Evolutionary conservation across 2,797 vertebrate genomes (phyloP), one percentile per base, ranked within the genome.

Genomic region (Liparis tanakae): DNA sequence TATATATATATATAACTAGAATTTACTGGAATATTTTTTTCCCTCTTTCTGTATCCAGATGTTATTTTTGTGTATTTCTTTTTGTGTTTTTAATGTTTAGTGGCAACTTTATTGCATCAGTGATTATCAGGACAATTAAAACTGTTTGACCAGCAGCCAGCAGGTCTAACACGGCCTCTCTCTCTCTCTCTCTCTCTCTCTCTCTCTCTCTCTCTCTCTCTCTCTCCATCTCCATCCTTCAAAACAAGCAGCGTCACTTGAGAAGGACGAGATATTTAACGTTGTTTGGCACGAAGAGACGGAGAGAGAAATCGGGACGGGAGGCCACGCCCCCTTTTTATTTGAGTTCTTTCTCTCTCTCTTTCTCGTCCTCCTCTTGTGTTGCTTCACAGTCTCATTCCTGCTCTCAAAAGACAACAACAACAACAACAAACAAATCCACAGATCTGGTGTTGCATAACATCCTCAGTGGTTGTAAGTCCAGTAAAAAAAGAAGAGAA

Each of bases 401-500:
- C 66, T 74, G 54, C 22, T 46, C 50, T 53, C 50, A 60, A 59
- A 3, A 41, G 39, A 41, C 25, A 30, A 30, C 25, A 39, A 39
- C 37, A 39, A 39, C 37, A 36, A 36, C 34, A 41, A 41, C 12
- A 41, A 41, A 41, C 39, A 41, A 41, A 75, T 87, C 85, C 85
- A 86, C 79, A 79, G 72, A 60, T 78, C 9, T 75, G 66, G 59
- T 71, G 65, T 74, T 60, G 10, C 59, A 30, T 33, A 68, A 1
- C 59, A 76, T 83, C 76, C 48, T 43, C 67, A 50, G 88, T 90
- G 87, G 84, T 86, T 83, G 79, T 46, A 58, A 81, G 84, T 91
- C 85, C 84, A 81, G 77, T 87, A 46, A 62, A 56, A 80, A 30
- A 30, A 30, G 25, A 30, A 30, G 25, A 30, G 25, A 30, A 30